Percentiles rank a stretch among this genome's conserved stretches.
Conservation (phyloP, 2,888 invertebrate species). For the Pseudeuparius sepicola region DNA sequence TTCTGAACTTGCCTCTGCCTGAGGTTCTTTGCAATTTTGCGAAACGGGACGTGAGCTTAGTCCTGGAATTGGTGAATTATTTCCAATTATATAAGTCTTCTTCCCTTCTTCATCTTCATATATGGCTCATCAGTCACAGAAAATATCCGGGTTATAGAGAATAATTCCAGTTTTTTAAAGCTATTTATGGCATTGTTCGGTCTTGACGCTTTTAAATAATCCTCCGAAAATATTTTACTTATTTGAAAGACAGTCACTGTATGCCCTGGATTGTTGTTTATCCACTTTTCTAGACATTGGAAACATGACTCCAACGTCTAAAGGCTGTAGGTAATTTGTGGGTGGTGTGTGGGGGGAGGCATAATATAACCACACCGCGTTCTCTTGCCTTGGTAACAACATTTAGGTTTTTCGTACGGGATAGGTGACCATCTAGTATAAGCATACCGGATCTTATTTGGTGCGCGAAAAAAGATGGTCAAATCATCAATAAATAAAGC, state of each 20-base stretch:
- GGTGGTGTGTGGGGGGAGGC: conserved; percentile 4
- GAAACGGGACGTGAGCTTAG: too few relatives aligned
- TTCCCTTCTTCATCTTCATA: too few relatives aligned
- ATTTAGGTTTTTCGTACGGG: conserved; percentile 13
- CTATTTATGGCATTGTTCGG: background rate
- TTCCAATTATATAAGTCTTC: too few relatives aligned
- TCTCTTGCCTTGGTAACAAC: conserved; percentile 8
- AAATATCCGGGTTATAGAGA: conserved; percentile 8
- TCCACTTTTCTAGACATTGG: conserved; percentile 22
- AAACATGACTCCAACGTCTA: conserved; percentile 16
- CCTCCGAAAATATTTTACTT: background rate
- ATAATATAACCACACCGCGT: conserved; percentile 8
- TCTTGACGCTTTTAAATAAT: background rate
- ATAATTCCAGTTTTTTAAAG: conserved; percentile 12
- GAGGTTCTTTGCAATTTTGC: too few relatives aligned
- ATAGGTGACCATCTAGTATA: conserved; percentile 14
- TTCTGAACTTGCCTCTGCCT: too few relatives aligned
- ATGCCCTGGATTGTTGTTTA: conserved; percentile 21
- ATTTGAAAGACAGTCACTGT: background rate
- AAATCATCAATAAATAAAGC: conserved; percentile 31
- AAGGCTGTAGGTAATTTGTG: conserved; percentile 12
- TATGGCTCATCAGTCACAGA: too few relatives aligned
- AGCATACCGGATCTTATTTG: too few relatives aligned
- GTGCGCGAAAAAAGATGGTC: conserved; percentile 35
- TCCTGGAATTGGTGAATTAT: too few relatives aligned